Evolutionary conservation across 30 jellyfish, hydroid and myxozoan species (phyloP), one percentile per base, ranked within the genome.

Genomic region (Aurelia sp.): DNA sequence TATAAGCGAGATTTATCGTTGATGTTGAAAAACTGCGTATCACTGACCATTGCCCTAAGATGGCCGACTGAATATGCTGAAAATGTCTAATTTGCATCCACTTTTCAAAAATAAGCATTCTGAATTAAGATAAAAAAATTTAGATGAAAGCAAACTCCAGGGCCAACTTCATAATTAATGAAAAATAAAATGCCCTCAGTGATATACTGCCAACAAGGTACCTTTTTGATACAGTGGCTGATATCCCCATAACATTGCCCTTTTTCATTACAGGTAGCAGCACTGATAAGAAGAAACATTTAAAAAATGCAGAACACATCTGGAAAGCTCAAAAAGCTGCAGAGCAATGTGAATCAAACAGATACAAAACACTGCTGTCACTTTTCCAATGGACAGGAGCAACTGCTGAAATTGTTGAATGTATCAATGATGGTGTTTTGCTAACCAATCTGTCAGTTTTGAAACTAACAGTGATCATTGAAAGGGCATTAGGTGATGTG

Each of bases 401-500:
- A 44, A 21, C 70, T 35, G 66, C 73, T 20, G 18, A 11, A 63
- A 78, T 78, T 31, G 11, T 78, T 50, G 50, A 78, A 22, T 62
- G 89, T 69, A 8, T 78, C 41, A 44, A 0, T 23, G 55, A 59
- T 4, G 9, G 64, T 22, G 48, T 17, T 19, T 33, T 17, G 21
- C 44, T 61, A 4, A 74, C 89, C 21, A 88, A 72, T 20, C 85
- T 88, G 13, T 15, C 73, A n/a, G 59, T 88, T 11, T 84, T 74
- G 9, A 66, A 74, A 41, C 64, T 79, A 30, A 74, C 96, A 0
- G 85, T 82, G 13, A 55, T 79, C 19, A 16, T 79, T 31, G 96
- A 88, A 66, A 79, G 90, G 37, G 75, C 60, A 20, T 74, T 88
- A 13, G 92, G 92, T 33, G 92, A 88, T 73, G 74, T 88, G 17